These are phyloP conservation scores for Himantopus leucocephalus DNA, from an alignment of 2,113 vertebrate genomes.

Conservation along the genomic window DNA sequence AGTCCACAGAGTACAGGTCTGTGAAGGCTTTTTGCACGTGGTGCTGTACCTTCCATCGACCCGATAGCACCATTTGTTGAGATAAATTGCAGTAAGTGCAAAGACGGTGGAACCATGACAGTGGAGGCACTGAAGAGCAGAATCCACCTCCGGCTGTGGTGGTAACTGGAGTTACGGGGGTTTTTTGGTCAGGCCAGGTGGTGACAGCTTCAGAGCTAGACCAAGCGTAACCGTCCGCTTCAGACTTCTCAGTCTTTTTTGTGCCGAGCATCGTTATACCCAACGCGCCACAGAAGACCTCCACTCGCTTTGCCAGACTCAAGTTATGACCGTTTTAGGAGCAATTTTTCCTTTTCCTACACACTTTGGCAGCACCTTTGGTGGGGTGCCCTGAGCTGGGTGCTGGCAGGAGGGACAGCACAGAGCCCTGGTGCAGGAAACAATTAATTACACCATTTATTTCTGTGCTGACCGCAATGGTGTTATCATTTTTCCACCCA, in stretches of 20 bases:
- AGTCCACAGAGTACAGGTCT: background rate
- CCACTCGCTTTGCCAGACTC: background rate
- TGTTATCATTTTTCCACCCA: background rate
- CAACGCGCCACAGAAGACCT: background rate
- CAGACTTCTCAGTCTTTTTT: background rate
- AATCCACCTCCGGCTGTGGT: accelerated
- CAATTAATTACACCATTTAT: background rate
- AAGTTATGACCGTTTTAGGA: too few species aligned
- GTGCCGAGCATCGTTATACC: background rate
- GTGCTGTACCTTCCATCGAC: too few species aligned
- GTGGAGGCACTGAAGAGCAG: accelerated
- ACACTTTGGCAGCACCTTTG: accelerated
- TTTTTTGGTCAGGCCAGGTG: background rate
- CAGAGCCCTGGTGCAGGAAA: background rate
- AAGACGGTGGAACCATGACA: too few species aligned
- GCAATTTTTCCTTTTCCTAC: background rate
- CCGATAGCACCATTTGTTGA: background rate
- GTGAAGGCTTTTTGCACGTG: background rate
- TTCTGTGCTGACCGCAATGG: background rate
- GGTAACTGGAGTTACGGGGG: too few species aligned
- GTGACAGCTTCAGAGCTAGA: background rate
- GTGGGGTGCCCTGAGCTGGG: background rate
- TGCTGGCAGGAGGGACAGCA: background rate
- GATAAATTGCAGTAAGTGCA: background rate
- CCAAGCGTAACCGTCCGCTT: background rate